phyloP scores from a whole-genome alignment of 1,140 invertebrate genomes.

The Belonocnema kinseyi region DNA sequence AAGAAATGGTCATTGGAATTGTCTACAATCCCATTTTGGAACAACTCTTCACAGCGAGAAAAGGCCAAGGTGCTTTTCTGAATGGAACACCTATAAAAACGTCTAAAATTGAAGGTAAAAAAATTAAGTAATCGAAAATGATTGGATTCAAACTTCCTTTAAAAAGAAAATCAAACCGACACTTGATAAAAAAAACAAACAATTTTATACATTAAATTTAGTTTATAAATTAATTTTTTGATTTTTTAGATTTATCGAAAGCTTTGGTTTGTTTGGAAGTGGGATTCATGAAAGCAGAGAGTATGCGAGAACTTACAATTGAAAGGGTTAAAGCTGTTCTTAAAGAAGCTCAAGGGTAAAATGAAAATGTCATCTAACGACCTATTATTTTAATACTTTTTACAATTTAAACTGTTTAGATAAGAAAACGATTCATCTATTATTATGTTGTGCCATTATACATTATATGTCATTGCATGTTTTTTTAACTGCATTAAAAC shows the following conservation, averaged over 20 bases:
- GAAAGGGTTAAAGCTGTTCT: constrained; percentile 63
- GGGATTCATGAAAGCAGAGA: constrained; percentile 65
- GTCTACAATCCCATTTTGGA: constrained; percentile 88
- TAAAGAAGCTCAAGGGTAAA: constrained; percentile 64
- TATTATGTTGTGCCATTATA: no score
- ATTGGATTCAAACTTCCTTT: no score
- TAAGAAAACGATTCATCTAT: no score
- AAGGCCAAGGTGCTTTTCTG: constrained; percentile 85
- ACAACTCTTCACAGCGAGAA: constrained; percentile 84
- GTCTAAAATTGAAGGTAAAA: constrained; percentile 61
- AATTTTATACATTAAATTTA: not conserved
- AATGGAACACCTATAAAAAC: constrained; percentile 74
- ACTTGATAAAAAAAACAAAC: not conserved
- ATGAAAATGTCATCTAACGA: no score
- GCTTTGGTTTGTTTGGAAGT: constrained; percentile 66
- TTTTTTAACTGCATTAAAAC: not conserved
- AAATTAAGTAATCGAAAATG: no score
- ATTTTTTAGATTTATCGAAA: constrained; percentile 63
- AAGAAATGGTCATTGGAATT: constrained; percentile 82
- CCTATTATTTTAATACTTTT: no score
- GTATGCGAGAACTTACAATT: constrained; percentile 60
- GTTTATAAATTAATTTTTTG: not conserved
- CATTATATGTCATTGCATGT: no score
- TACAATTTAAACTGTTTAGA: no score
- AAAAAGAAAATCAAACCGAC: no score